A percentile compares a stretch with the other conserved stretches of the same genome.
These are phyloP conservation scores for Sander lucioperca DNA, from an alignment of 2,113 vertebrate species.

Conservation along the genomic window DNA sequence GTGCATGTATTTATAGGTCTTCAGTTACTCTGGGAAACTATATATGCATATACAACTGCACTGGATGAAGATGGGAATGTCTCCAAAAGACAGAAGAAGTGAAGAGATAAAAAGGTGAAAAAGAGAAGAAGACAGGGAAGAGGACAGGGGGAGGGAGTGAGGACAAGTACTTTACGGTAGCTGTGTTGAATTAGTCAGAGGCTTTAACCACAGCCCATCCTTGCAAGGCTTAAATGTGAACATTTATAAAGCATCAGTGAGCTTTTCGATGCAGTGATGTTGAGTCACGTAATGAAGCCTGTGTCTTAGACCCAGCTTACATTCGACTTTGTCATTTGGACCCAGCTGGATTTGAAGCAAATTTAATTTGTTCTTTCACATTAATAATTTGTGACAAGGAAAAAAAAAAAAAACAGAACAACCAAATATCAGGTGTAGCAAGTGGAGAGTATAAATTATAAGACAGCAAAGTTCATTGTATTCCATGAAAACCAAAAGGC, in stretches of 20 bases:
- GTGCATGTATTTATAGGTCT: not conserved
- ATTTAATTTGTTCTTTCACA: conserved; percentile 23
- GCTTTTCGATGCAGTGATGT: conserved; percentile 22
- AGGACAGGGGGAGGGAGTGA: not conserved
- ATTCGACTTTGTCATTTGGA: conserved; percentile 10
- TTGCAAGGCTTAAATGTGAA: conserved; percentile 35
- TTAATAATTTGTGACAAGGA: conserved; percentile 4
- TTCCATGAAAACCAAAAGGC: not conserved
- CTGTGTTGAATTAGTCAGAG: conserved; percentile 35
- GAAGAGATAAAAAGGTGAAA: conserved; percentile 4
- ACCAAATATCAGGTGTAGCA: not conserved
- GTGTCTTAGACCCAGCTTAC: conserved; percentile 30
- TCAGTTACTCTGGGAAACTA: not conserved
- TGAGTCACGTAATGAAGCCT: conserved; percentile 35
- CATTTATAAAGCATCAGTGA: conserved; percentile 50
- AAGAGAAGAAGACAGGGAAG: not conserved
- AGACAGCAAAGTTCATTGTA: not conserved
- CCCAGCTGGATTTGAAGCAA: conserved; percentile 1
- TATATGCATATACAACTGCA: not conserved
- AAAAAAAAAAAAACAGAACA: not conserved
- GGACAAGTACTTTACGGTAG: conserved; percentile 9
- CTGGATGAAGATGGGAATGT: not conserved
- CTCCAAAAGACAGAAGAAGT: not conserved
- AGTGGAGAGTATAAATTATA: not conserved
- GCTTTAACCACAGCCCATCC: conserved; percentile 33